These are phyloP conservation scores for Zaprionus inermis DNA, from an alignment of 1,140 invertebrate genomes.

Conservation along the genomic window DNA sequence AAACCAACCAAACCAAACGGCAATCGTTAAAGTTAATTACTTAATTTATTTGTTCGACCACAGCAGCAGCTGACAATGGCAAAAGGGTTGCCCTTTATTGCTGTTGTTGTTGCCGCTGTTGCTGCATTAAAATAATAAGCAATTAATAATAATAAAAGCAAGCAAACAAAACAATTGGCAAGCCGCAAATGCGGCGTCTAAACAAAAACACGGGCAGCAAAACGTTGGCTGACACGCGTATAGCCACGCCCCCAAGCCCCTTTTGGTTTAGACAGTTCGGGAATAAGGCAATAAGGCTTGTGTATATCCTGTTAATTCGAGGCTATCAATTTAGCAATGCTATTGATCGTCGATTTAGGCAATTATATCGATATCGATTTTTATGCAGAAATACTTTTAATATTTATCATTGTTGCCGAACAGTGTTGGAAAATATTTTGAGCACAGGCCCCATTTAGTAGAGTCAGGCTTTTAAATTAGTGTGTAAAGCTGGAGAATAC, in stretches of 20 bases:
- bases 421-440: no score
- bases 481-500: no score
- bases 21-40: constrained; percentile 54
- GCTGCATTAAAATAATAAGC: constrained; percentile 61
- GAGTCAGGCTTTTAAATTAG: no score
- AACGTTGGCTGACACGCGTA: constrained; percentile 4
- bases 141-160: constrained; percentile 64
- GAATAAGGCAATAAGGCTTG: not conserved
- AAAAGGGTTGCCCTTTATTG: constrained; percentile 18
- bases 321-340: no score
- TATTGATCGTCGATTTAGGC: no score
- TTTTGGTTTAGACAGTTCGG: not conserved
- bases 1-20: constrained; percentile 6
- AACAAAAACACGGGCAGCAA: constrained; percentile 29
- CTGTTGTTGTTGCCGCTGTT: constrained; percentile 24
- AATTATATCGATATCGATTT: no score
- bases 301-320: not conserved
- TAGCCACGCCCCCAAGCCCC: not conserved
- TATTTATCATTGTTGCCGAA: no score
- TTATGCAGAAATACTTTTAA: no score
- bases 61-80: constrained; percentile 26
- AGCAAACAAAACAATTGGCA: constrained; percentile 45
- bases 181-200: constrained; percentile 39
- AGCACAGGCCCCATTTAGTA: no score
- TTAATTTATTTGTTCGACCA: constrained; percentile 53